Conservation (phyloP, 2,888 invertebrate species). For the Selenia dentaria region DNA sequence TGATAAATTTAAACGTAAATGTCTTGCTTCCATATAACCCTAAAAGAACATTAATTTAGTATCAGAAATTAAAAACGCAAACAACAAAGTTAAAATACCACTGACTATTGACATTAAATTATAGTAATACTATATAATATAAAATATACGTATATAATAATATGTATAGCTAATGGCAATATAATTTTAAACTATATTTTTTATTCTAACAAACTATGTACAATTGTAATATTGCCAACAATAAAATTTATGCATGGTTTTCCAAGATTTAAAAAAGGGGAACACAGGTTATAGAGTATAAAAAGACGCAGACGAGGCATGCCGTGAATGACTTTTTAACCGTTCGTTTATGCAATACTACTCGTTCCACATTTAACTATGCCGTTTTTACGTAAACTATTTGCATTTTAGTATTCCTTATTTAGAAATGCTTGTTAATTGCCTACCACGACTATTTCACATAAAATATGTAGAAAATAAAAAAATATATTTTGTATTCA, state of each 20-base stretch:
- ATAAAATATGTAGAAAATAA: neutral
- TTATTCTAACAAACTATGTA: constrained; percentile 31
- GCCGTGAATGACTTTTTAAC: constrained; percentile 24
- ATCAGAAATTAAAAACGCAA: too few relatives aligned
- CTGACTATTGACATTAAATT: too few relatives aligned
- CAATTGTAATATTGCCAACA: constrained; percentile 25
- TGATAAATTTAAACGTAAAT: too few relatives aligned
- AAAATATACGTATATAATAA: too few relatives aligned
- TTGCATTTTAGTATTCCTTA: neutral
- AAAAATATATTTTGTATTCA: neutral
- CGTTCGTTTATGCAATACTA: neutral
- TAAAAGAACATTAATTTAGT: too few relatives aligned
- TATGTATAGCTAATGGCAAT: constrained; percentile 40
- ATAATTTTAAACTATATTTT: constrained; percentile 22
- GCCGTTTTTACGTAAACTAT: neutral
- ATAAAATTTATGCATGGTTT: constrained; percentile 6
- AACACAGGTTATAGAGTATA: constrained; percentile 3
- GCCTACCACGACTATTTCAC: neutral
- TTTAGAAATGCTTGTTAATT: neutral
- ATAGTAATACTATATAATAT: too few relatives aligned
- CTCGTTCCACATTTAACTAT: neutral
- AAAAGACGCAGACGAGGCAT: constrained; percentile 19
- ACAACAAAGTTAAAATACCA: too few relatives aligned
- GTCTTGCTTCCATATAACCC: too few relatives aligned
- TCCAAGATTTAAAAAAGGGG: constrained; percentile 14